Base-by-base conservation (phyloP, 2,888 invertebrate species). In the Drosophila peninsularis region DNA sequence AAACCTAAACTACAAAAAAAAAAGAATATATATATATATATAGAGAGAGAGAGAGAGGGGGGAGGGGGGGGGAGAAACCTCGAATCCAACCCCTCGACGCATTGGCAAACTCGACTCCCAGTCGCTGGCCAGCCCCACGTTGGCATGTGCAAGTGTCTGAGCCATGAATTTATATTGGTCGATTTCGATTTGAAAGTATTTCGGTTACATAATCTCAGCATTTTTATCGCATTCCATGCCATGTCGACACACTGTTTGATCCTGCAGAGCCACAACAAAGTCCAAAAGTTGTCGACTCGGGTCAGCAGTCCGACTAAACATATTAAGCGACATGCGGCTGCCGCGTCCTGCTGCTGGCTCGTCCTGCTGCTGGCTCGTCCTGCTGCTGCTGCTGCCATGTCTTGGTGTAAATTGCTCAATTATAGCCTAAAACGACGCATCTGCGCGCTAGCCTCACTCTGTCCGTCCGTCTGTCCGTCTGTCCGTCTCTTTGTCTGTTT, bases 111-210 rank as follows among this genome's bases (percentile, higher is more conserved):
- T 19, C 65, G 19, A 42, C 11, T 17, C 37, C 27, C 44, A 34
- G 41, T 32, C 21, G 27, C 19, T 24, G 45, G 30, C 19, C 56
- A 55, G 54, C 42, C 41, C 52, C 13, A 44, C 37, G 50, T 27
- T 83, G 87, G 83, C 71, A 86, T 80, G 78, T 86, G 71, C 81
- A 80, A 77, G 87, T 88, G 78, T 86, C 89, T 86, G 72, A 74
- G 80, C 83, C 78, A 84, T 84, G 88, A 88, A 84, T 84, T 84
- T 84, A 84, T 84, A 88, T 84, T 84, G 84, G 80, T 83, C 87
- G 83, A 82, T 88, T 88, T 84, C 88, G 88, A 88, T 78, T 84
- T 75, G 72, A 82, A 83, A 83, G 82, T 83, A 83, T 83, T 82
- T 83, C 88, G 88, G 82, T 82, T 83, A 83, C 71, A 83, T 88